phyloP scores from a whole-genome alignment of 2,113 vertebrate genomes.

The Epinephelus moara region DNA sequence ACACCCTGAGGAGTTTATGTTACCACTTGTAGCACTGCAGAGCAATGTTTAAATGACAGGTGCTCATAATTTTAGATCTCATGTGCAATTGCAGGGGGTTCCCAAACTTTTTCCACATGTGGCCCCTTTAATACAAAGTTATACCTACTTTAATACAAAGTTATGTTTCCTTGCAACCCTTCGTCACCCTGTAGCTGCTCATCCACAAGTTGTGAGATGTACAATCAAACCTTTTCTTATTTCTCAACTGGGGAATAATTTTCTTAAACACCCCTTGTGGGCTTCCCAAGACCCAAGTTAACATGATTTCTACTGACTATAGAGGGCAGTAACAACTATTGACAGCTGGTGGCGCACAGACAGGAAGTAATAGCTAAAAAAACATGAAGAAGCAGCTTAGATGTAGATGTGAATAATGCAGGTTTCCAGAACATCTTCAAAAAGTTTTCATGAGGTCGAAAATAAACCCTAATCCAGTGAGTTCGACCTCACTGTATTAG shows the following conservation, averaged over 20 bases:
- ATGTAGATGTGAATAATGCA: background rate
- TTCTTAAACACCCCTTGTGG: background rate
- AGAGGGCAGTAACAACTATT: background rate
- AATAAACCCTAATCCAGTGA: too few relatives aligned
- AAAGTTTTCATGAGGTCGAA: background rate
- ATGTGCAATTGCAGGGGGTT: background rate
- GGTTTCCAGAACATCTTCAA: background rate
- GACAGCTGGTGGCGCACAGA: background rate
- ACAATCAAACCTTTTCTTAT: background rate
- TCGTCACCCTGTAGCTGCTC: background rate
- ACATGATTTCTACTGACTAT: slow-evolving; percentile 6
- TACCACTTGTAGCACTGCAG: background rate
- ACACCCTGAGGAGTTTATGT: background rate
- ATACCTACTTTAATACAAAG: too few relatives aligned
- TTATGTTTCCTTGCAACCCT: too few relatives aligned
- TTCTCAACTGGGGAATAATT: background rate
- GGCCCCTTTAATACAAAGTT: background rate
- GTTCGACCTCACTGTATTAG: background rate
- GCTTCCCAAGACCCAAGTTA: background rate
- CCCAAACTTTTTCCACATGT: background rate
- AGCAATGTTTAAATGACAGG: background rate
- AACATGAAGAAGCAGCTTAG: background rate
- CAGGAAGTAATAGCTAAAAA: background rate
- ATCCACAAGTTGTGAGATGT: background rate
- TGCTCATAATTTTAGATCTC: background rate